Evolutionary conservation across 2,888 invertebrate species (phyloP).

Genomic region (Synergus umbraculus): DNA sequence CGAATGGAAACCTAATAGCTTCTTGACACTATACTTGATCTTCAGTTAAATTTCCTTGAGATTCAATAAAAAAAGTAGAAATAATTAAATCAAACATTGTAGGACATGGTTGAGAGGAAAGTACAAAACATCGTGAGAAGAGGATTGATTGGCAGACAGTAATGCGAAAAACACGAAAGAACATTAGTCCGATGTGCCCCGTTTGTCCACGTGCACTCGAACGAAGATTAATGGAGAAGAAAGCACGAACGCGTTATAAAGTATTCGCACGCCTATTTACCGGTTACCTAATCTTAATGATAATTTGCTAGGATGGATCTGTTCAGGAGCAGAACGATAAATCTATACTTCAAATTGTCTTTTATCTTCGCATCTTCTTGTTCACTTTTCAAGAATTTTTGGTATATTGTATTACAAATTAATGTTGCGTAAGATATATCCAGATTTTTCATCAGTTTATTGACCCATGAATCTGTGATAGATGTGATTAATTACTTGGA

Average conservation of each 20-base stretch:
- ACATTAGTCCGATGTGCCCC: slow-evolving; percentile 37
- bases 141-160: slow-evolving; percentile 26
- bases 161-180: slow-evolving; percentile 39
- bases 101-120: not conserved
- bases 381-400: not conserved
- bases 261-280: slow-evolving; percentile 16
- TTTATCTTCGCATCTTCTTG: not conserved
- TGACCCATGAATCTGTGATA: slow-evolving; percentile 3
- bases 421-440: not conserved
- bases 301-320: not conserved
- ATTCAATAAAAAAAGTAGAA: not conserved
- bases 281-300: slow-evolving; percentile 23
- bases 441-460: not conserved
- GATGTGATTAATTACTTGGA: not conserved
- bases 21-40: no score
- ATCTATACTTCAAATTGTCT: not conserved
- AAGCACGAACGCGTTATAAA: slow-evolving; percentile 36
- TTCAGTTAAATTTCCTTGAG: not conserved
- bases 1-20: no score
- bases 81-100: slow-evolving; percentile 2
- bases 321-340: not conserved
- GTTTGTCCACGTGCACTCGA: slow-evolving; percentile 39
- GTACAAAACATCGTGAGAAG: not conserved
- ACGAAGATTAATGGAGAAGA: slow-evolving; percentile 36
- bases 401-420: not conserved